Conservation (phyloP, 1,140 invertebrate genomes). For the Aphidius gifuensis region DNA sequence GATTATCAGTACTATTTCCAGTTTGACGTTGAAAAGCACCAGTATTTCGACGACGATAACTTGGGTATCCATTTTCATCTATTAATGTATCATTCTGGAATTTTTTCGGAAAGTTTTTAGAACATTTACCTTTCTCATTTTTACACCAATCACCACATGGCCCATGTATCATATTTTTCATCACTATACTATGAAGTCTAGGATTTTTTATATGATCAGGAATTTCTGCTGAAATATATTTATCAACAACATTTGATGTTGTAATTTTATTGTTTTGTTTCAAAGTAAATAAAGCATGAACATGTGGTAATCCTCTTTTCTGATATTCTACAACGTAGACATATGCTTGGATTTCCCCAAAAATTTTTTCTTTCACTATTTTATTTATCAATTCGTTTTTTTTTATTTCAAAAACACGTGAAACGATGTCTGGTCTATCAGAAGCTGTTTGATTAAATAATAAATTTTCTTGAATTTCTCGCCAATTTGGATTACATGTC, state of each 20-base stretch:
- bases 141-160: slow-evolving; percentile 37
- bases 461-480: not conserved
- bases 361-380: slow-evolving; percentile 13
- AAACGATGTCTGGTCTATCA: slow-evolving; percentile 27
- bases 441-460: not conserved
- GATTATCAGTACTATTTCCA: slow-evolving; percentile 4
- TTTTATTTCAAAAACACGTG: slow-evolving; percentile 22
- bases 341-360: slow-evolving; percentile 11
- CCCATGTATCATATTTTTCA: slow-evolving; percentile 34
- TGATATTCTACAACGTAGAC: slow-evolving; percentile 15
- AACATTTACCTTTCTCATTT: slow-evolving; percentile 5
- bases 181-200: slow-evolving; percentile 16
- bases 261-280: slow-evolving; percentile 27
- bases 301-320: slow-evolving; percentile 19
- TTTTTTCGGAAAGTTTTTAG: slow-evolving; percentile 42
- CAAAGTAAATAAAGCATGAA: slow-evolving; percentile 26
- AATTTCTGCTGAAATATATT: slow-evolving; percentile 28
- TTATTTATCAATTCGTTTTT: slow-evolving; percentile 9
- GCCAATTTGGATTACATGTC: slow-evolving; percentile 6
- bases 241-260: slow-evolving; percentile 17
- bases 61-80: slow-evolving; percentile 37
- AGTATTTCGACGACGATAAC: slow-evolving; percentile 18
- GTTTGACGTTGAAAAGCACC: not conserved
- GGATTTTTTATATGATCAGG: slow-evolving; percentile 22
- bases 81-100: slow-evolving; percentile 36